These are phyloP conservation scores for Xestia c-nigrum DNA, from an alignment of 2,888 invertebrate genomes.

Conservation along the genomic window DNA sequence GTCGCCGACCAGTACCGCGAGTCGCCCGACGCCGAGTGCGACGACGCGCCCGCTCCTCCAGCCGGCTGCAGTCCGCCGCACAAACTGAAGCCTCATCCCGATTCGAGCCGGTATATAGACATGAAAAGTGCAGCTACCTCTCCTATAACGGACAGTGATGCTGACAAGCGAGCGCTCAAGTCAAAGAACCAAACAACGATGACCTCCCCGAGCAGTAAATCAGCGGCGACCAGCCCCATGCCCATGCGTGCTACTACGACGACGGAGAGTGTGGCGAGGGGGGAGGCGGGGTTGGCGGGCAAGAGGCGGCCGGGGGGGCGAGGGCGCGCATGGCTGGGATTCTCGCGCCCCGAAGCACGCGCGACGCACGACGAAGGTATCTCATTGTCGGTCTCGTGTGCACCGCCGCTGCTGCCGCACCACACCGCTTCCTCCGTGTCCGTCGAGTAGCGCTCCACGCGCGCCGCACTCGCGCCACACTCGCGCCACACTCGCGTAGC, in stretches of 20 bases:
- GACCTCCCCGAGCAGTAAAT: slow-evolving; percentile 75
- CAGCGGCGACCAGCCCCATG: slow-evolving; percentile 77
- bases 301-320: slow-evolving; percentile 64
- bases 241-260: slow-evolving; percentile 69
- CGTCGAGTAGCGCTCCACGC: slow-evolving; percentile 75
- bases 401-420: slow-evolving; percentile 73
- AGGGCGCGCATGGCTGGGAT: slow-evolving; percentile 67
- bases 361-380: slow-evolving; percentile 73
- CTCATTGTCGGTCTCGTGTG: slow-evolving; percentile 65
- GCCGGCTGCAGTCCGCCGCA: slow-evolving; percentile 16
- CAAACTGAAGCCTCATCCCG: slow-evolving; percentile 2
- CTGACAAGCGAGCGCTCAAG: slow-evolving; percentile 48
- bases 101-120: slow-evolving; percentile 21
- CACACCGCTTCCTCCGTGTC: slow-evolving; percentile 80
- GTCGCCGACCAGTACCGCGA: slow-evolving; percentile 66
- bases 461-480: slow-evolving; percentile 39
- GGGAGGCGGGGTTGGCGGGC: slow-evolving; percentile 60
- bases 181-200: slow-evolving; percentile 69
- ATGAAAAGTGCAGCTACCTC: slow-evolving; percentile 76
- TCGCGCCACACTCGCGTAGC: slow-evolving; percentile 17
- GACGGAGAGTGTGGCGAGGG: slow-evolving; percentile 32
- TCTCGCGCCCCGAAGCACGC: slow-evolving; percentile 55
- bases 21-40: slow-evolving; percentile 53
- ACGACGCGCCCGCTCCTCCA: slow-evolving; percentile 45
- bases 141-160: slow-evolving; percentile 68